phyloP scores from a whole-genome alignment of 2,888 invertebrate genomes.

The Stegophylla sp. region DNA sequence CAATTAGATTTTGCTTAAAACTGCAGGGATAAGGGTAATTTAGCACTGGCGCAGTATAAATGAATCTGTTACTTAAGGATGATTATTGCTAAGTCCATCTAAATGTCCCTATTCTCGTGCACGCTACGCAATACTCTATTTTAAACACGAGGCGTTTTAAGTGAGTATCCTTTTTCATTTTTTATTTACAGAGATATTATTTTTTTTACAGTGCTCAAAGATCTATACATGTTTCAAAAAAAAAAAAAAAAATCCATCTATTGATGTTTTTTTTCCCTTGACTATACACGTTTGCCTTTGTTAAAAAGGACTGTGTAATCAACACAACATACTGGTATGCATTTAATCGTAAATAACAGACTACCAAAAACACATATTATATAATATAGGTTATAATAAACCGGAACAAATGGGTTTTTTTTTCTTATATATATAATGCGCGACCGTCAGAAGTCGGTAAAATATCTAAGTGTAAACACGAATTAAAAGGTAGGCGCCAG shows the following conservation, averaged over 20 bases:
- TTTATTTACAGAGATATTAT: background rate
- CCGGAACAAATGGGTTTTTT: constrained; percentile 54
- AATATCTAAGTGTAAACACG: constrained; percentile 46
- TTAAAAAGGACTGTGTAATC: constrained; percentile 49
- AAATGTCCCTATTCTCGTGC: too few species aligned
- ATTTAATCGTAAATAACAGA: constrained; percentile 44
- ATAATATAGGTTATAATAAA: constrained; percentile 48
- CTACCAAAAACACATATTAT: background rate
- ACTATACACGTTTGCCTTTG: constrained; percentile 29
- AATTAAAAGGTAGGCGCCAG: constrained; percentile 58
- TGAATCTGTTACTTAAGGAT: too few species aligned
- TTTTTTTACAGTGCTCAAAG: background rate
- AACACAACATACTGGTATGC: constrained; percentile 25
- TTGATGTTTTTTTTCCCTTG: constrained; percentile 15
- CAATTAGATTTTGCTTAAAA: too few species aligned
- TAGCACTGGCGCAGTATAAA: too few species aligned
- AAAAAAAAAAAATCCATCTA: too few species aligned
- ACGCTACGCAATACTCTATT: too few species aligned
- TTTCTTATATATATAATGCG: background rate
- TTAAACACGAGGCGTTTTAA: background rate
- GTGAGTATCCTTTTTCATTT: background rate
- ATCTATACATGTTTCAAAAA: background rate
- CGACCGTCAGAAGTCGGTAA: constrained; percentile 6
- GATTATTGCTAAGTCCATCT: too few species aligned
- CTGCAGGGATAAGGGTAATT: too few species aligned